Base-by-base conservation (phyloP, 1,140 invertebrate genomes). In the Cylas formicarius region DNA sequence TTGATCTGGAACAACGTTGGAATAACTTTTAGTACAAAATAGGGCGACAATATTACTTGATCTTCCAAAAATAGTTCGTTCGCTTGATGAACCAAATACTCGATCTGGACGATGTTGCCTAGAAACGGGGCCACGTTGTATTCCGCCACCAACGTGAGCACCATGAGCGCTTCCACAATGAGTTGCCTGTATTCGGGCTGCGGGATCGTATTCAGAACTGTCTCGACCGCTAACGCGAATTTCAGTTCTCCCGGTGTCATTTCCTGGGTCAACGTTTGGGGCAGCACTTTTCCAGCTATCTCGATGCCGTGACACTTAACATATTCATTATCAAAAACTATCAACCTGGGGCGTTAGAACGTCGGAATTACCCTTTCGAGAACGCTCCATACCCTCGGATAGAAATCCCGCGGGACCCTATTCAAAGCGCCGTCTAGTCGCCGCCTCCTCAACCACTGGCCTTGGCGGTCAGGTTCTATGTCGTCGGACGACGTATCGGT, bases 181-280 rank as follows among this genome's bases (percentile, higher is more conserved):
- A 99, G 66, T 65, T 99, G 97, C 26, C 97, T 76, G 69, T 98
- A 99, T 67, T 99, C 96, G 6, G 97, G 96, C 66, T 98, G 90
- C 0, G 94, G 91, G 55, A 99, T 96, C 11, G 84, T 83, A 65
- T 98, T 99, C 16, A 99, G 70, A 4, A 96, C 90, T n/a, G 89
- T 90, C 68, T 99, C 97, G 1, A 99, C 93, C 46, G 92, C 89
- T 6, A 99, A 67, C 0, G 96, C 96, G 72, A 99, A 99, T 72
- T 99, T 99, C 44, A 99, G 71, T 68, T 99, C 97, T 21, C 92
- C 91, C 0, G 93, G 80, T 4, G 96, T 99, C 96, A 99, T 99
- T 79, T 97, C 92, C 71, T 91, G 87, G 0, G 92, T 97, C 16
- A 96, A 72, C 69, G 83, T 87, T 58, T 91, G 87, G 35, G 83